Conservation (phyloP, 2,797 vertebrate genomes). For the Moxostoma hubbsi region DNA sequence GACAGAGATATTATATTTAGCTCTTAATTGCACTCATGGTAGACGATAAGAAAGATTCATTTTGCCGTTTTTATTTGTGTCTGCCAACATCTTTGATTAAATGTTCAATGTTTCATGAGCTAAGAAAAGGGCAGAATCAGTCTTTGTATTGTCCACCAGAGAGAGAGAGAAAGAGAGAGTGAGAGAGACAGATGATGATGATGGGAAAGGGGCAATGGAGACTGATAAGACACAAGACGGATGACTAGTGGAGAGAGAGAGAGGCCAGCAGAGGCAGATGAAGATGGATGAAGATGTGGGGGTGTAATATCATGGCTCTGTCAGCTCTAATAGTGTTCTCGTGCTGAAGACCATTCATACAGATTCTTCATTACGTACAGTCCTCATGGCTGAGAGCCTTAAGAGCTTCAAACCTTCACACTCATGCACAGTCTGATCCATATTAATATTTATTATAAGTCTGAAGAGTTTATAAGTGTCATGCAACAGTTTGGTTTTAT, state of each 20-base stretch:
- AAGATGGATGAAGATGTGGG: slow-evolving; percentile 95
- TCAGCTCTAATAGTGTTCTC: slow-evolving; percentile 99
- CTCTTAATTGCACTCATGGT: slow-evolving; percentile 87
- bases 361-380: slow-evolving; percentile 85
- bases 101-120: slow-evolving; percentile 99
- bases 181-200: slow-evolving; percentile 22
- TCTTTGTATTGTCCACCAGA: slow-evolving; percentile 93
- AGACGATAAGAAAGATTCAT: slow-evolving; percentile 99
- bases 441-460: no score
- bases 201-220: slow-evolving; percentile 44
- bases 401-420: no score
- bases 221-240: slow-evolving; percentile 50
- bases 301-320: slow-evolving; percentile 99
- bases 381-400: no score
- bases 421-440: no score
- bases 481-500: no score
- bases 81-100: slow-evolving; percentile 98
- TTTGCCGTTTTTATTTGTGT: slow-evolving; percentile 97
- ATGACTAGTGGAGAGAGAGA: slow-evolving; percentile 36
- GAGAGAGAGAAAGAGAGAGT: slow-evolving; percentile 64
- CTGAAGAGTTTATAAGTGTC: no score
- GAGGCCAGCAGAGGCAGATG: slow-evolving; percentile 51
- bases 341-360: slow-evolving; percentile 99
- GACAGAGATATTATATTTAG: slow-evolving; percentile 81
- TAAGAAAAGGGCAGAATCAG: slow-evolving; percentile 97